Evolutionary conservation across 1,140 invertebrate species (phyloP), one percentile per base, ranked within the genome.

Genomic region (Pseudomyrmex gracilis): DNA sequence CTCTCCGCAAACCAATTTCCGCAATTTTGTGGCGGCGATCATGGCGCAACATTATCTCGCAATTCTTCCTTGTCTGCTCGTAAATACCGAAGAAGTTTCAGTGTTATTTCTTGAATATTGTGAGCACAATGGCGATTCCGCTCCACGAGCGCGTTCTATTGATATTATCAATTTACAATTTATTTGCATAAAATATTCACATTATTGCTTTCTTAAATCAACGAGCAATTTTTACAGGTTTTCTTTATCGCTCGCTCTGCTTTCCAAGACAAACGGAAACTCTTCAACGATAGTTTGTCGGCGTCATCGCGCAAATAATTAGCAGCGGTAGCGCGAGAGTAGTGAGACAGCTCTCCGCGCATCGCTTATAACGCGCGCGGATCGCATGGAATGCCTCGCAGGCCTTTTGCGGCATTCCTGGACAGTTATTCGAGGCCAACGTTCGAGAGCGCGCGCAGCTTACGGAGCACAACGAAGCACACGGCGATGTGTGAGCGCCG

Each of bases 361-460:
- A 24, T 87, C 71, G 71, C 70, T 87, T 74, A 57, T 84, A 77
- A 51, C 34, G 55, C 82, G 66, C 49, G 70, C 57, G 66, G 64
- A 70, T 88, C 70, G 71, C 60, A 20, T 45, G 87, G 76, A 87
- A 87, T 88, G 76, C 76, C 86, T 84, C 83, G 76, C 76, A 86
- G 87, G 86, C 67, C 76, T 88, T 88, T 85, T 85, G 86, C 86
- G 66, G 76, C 86, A 87, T 88, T 87, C 83, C 58, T 66, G 73
- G 83, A 88, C 87, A 88, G 87, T 88, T 88, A 88, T 88, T 88
- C 86, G 87, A 87, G 87, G 87, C 87, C 87, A 88, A 88, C 87
- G 87, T 80, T 88, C 87, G 86, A 87, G 76, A 71, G 66, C 20
- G 83, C 70, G 66, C 34, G 34, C 7, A 34, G 0, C 34, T 34